Evolutionary conservation across 1,140 invertebrate species (phyloP).

Genomic region (Caenorhabditis inopinata): DNA sequence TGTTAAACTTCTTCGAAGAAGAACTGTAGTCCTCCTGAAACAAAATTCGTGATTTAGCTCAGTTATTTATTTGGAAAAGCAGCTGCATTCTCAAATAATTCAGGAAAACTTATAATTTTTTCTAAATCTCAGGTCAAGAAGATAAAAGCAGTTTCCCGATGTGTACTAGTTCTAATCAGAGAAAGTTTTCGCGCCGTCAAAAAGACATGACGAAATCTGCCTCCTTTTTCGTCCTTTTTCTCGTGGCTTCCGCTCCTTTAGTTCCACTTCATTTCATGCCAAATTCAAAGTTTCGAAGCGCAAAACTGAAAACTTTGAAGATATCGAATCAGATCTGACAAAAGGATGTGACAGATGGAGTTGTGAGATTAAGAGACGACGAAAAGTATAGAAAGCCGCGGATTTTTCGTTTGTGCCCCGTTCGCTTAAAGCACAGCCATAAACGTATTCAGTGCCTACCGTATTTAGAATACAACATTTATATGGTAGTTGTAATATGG

Average conservation of each 20-base stretch:
- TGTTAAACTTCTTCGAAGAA: no score
- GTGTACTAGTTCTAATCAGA: conserved; percentile 27
- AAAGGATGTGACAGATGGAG: neutral
- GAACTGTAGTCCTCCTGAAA: no score
- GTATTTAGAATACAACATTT: conserved; percentile 24
- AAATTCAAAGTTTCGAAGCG: neutral
- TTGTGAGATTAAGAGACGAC: conserved; percentile 11
- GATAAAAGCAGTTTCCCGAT: neutral
- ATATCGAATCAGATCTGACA: neutral
- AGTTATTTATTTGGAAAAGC: no score
- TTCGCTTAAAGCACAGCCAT: neutral
- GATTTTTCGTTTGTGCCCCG: neutral
- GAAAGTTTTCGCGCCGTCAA: conserved; percentile 12
- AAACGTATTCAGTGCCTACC: neutral
- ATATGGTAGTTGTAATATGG: neutral
- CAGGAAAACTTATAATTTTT: no score
- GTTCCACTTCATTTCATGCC: conserved; percentile 31
- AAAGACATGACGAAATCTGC: conserved; percentile 23
- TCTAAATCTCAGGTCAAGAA: neutral
- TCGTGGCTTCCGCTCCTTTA: conserved; percentile 15
- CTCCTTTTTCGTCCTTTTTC: conserved; percentile 19
- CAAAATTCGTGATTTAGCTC: no score
- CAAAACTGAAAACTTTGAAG: neutral
- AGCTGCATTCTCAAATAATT: no score
- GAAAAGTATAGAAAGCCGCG: neutral